Percentiles rank a stretch among this genome's conserved stretches.
Conservation (phyloP, 2,113 vertebrate genomes). For the Scartelaos histophorus region DNA sequence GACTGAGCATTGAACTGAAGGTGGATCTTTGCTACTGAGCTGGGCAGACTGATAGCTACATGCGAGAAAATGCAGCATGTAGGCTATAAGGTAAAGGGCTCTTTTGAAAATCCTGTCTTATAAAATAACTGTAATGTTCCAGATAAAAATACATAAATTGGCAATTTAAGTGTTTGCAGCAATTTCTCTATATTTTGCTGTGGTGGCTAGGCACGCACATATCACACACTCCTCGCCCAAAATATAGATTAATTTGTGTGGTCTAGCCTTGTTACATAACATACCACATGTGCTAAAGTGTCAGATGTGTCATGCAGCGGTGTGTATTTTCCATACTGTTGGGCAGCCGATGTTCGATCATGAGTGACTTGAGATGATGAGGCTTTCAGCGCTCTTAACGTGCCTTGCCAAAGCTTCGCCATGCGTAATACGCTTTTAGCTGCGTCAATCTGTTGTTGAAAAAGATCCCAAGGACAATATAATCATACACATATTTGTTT, state of each 20-base stretch:
- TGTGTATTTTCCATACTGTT: conserved; percentile 20
- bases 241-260: background rate
- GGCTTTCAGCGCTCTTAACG: conserved; percentile 38
- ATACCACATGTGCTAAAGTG: conserved; percentile 19
- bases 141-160: too few relatives aligned
- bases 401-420: conserved; percentile 13
- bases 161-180: conserved; percentile 10
- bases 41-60: background rate
- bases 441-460: conserved; percentile 25
- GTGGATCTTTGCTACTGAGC: background rate
- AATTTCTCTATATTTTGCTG: background rate
- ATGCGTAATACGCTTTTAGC: conserved; percentile 34
- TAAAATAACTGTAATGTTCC: background rate
- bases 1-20: background rate
- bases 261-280: conserved; percentile 16
- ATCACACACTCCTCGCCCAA: background rate
- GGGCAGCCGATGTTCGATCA: conserved; percentile 2
- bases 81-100: conserved; percentile 5
- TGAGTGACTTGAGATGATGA: conserved; percentile 28
- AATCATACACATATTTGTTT: conserved; percentile 20
- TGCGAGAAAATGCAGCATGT: conserved; percentile 3
- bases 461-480: conserved; percentile 18
- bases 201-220: conserved; percentile 12
- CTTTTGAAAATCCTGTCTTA: background rate
- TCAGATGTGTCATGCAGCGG: conserved; percentile 30